Evolutionary conservation across 2,888 invertebrate species (phyloP).

Genomic region (Sphaerophoria taeniata): DNA sequence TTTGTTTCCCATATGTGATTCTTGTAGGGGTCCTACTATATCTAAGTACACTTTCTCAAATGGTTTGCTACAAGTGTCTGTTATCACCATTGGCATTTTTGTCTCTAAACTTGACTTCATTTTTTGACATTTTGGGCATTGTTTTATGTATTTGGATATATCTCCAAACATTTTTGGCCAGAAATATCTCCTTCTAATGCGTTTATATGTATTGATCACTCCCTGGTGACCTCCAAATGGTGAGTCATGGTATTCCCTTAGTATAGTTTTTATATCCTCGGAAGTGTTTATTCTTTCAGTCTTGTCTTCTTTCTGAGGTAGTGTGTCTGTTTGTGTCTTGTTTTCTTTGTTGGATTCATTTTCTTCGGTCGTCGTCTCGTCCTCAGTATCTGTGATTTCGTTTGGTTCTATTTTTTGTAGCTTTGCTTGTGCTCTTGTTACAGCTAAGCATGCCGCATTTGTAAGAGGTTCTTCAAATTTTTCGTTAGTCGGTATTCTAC

Average conservation of each 20-base stretch:
- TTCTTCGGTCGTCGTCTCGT: too few species aligned
- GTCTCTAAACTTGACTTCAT: background rate
- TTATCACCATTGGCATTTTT: constrained; percentile 1
- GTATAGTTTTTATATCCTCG: too few species aligned
- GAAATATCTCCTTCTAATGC: background rate
- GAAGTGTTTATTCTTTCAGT: too few species aligned
- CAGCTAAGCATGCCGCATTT: too few species aligned
- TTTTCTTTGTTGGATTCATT: too few species aligned
- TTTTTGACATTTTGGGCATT: background rate
- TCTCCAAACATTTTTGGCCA: background rate
- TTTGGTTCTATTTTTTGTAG: too few species aligned
- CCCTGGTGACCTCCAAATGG: background rate
- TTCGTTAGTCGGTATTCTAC: too few species aligned
- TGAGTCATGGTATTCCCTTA: background rate
- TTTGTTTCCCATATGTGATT: background rate
- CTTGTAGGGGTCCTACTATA: background rate
- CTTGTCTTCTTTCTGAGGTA: too few species aligned
- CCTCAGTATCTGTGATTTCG: too few species aligned
- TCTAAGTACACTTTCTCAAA: constrained; percentile 4
- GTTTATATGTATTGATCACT: constrained; percentile 11
- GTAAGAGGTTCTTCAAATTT: too few species aligned
- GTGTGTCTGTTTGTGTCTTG: too few species aligned
- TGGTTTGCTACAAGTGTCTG: constrained; percentile 9
- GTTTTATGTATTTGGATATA: background rate
- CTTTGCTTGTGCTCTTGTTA: too few species aligned